Evolutionary conservation across 2,888 invertebrate species (phyloP), one percentile per base, ranked within the genome.

Genomic region (Caenorhabditis sp.): DNA sequence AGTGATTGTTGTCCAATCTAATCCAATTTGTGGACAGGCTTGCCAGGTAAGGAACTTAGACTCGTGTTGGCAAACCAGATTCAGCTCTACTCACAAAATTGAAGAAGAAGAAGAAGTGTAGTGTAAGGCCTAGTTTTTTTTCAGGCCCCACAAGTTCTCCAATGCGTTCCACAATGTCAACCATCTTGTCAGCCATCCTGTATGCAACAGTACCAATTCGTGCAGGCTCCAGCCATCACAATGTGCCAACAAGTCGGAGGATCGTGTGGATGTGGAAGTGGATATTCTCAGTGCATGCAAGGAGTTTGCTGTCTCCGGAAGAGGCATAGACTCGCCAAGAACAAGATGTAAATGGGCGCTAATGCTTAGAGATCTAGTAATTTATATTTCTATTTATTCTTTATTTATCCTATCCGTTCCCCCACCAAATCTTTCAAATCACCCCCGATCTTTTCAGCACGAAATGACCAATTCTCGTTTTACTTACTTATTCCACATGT

Each of bases 241-340:
- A 82, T 89, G 84, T 89, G 89, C 80, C 81, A 82, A 44, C 87
- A 87, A 69, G 79, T 77, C 31, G 80, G 80, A 19, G 85, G 86
- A 24, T 75, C 72, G 24, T 90, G 90, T 83, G 86, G 89, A 19
- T 90, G 90, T 76, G 88, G 88, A 58, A 81, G 82, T 41, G 90
- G 90, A 38, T 90, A 90, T 77, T 85, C 88, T 16, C 90, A 90
- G 79, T 90, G 90, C 76, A 89, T 89, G 89, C 90, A 89, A 82
- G 90, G 90, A 38, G 87, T 90, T 38, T 90, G 90, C 83, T 90
- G 90, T 82, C 85, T 90, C 28, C 86, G 90, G 38, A 89, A 88
- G 61, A 82, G 90, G 74, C 89, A 89, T 76, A 84, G 90, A 54
- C 80, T 89, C 59, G 88, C 87, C 31, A 90, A 90, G 84, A 88